A percentile compares a stretch with the other conserved stretches of the same genome.
These are phyloP conservation scores for Melitaea athalia DNA, from an alignment of 2,888 invertebrate species.

Conservation along the genomic window DNA sequence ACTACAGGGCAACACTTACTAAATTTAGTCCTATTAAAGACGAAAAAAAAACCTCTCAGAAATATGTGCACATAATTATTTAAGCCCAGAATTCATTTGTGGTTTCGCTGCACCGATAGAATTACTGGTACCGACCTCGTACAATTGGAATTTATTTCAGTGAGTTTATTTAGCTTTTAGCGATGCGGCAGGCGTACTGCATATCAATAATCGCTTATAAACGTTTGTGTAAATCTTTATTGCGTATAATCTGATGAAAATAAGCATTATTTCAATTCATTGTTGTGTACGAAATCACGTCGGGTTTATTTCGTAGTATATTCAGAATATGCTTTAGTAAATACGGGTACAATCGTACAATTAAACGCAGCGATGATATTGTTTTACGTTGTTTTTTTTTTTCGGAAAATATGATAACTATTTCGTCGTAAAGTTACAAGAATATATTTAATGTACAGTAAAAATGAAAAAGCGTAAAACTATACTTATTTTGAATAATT, in stretches of 20 bases:
- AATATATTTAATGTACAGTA: too few relatives aligned
- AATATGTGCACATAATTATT: constrained; percentile 3
- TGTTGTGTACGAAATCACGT: background rate
- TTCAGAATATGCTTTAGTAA: too few relatives aligned
- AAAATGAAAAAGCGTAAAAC: too few relatives aligned
- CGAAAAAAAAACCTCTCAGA: background rate
- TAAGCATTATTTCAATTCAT: constrained; percentile 9
- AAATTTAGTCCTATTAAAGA: background rate
- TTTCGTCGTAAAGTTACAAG: too few relatives aligned
- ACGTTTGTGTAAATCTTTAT: constrained; percentile 33
- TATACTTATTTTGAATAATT: too few relatives aligned
- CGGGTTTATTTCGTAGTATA: too few relatives aligned
- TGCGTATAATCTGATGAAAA: constrained; percentile 16
- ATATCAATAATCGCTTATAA: constrained; percentile 36
- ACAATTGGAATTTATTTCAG: constrained; percentile 40
- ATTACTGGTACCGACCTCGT: constrained; percentile 36
- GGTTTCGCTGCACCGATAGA: constrained; percentile 32
- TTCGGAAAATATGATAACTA: too few relatives aligned
- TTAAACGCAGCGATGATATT: too few relatives aligned
- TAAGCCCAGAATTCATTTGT: constrained; percentile 32
- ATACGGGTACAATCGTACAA: too few relatives aligned
- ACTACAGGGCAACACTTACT: background rate
- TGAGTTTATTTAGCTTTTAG: constrained; percentile 41
- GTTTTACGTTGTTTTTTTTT: too few relatives aligned
- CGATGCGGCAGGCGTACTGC: constrained; percentile 30